Evolutionary conservation across 2,888 invertebrate species (phyloP).

Genomic region (Dorcus parallelipipedus): DNA sequence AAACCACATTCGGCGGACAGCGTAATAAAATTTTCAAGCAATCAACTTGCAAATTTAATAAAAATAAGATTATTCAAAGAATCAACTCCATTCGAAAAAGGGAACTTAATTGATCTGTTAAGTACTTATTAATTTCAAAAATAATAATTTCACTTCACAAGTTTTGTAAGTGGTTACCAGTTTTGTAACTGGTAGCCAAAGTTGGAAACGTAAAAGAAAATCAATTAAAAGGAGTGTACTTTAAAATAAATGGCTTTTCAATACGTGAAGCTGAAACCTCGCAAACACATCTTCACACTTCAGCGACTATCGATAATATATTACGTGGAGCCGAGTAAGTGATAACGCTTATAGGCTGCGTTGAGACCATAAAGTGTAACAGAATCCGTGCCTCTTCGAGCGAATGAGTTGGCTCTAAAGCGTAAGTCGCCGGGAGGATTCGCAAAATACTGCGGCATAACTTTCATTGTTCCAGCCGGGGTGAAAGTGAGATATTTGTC

Average conservation of each 20-base stretch:
- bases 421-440: conserved; percentile 34
- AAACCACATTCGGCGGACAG: no score
- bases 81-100: no score
- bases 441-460: conserved; percentile 45
- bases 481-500: conserved; percentile 45
- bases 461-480: conserved; percentile 42
- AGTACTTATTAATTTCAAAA: no score
- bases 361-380: conserved; percentile 39
- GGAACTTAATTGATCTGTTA: no score
- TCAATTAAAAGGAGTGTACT: no score
- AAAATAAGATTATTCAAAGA: no score
- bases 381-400: conserved; percentile 39
- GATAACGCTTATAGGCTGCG: conserved; percentile 42
- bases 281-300: conserved; percentile 46
- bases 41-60: no score
- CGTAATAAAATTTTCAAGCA: no score
- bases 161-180: no score
- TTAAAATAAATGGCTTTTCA: neutral
- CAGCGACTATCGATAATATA: conserved; percentile 47
- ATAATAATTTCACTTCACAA: no score
- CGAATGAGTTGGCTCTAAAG: conserved; percentile 34
- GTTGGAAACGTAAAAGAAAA: no score
- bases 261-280: neutral
- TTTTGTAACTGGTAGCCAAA: no score
- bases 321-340: conserved; percentile 36